phyloP scores from a whole-genome alignment of 2,888 invertebrate species.

The Muschampia staudingeri region DNA sequence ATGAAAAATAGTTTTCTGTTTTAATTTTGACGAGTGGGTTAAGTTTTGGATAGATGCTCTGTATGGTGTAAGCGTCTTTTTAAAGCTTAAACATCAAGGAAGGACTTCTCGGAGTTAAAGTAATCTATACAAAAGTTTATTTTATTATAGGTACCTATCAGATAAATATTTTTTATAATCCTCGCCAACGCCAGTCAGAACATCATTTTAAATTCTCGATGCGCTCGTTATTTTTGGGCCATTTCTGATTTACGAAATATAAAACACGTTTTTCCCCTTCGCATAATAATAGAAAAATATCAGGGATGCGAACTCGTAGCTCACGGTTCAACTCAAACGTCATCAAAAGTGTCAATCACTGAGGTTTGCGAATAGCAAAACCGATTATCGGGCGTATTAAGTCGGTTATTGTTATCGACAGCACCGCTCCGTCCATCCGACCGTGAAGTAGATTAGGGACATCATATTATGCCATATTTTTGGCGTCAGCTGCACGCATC shows the following conservation, averaged over 20 bases:
- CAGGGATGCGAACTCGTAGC: conserved; percentile 75
- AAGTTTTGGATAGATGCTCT: background rate
- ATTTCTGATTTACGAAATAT: conserved; percentile 54
- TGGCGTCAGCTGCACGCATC: conserved; percentile 89
- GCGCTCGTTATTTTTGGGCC: conserved; percentile 46
- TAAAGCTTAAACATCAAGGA: background rate
- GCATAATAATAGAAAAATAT: conserved; percentile 74
- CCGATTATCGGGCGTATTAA: conserved; percentile 91
- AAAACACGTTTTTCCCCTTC: conserved; percentile 46
- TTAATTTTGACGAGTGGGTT: background rate
- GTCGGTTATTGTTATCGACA: conserved; percentile 91
- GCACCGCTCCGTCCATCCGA: conserved; percentile 82
- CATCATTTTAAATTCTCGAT: conserved; percentile 41
- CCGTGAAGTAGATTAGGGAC: conserved; percentile 91
- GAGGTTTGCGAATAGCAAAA: conserved; percentile 90
- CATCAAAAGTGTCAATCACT: conserved; percentile 90
- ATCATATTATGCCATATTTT: conserved; percentile 90
- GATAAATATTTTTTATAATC: conserved; percentile 43
- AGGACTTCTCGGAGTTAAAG: background rate
- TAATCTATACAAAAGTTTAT: conserved; percentile 8
- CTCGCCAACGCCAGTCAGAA: conserved; percentile 7
- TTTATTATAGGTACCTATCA: background rate
- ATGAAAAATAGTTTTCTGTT: no score
- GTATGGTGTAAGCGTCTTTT: background rate
- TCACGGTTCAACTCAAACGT: conserved; percentile 82